These are phyloP conservation scores for Vireo altiloquus DNA, from an alignment of 2,113 vertebrate genomes.

Conservation along the genomic window DNA sequence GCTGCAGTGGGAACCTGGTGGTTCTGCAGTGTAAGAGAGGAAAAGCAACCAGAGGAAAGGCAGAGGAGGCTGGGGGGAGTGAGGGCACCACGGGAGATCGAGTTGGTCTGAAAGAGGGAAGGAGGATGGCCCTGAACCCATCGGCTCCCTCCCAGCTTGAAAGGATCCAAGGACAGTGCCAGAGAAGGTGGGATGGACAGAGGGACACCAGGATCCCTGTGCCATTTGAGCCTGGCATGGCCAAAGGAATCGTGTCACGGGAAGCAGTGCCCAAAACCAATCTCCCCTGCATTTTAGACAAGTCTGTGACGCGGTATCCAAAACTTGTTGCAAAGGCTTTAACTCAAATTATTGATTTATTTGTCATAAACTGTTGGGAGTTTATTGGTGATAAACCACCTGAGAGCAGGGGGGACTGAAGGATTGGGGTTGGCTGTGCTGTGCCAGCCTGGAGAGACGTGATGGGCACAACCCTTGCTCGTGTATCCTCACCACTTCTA, in stretches of 20 bases:
- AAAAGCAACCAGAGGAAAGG: background rate
- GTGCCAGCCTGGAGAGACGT: rapidly evolving
- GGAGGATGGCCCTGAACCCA: background rate
- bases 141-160: background rate
- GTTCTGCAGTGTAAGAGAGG: background rate
- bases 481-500: background rate
- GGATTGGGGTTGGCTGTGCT: background rate
- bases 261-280: background rate
- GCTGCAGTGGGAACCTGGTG: rapidly evolving
- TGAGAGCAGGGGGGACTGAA: background rate
- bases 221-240: rapidly evolving
- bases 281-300: background rate
- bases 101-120: background rate
- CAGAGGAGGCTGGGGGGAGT: background rate
- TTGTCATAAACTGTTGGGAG: background rate
- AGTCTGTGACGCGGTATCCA: background rate
- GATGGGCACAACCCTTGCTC: background rate
- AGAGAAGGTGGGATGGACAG: rapidly evolving
- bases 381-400: background rate
- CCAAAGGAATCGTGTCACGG: rapidly evolving
- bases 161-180: rapidly evolving
- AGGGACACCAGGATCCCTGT: background rate
- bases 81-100: background rate
- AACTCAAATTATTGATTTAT: background rate
- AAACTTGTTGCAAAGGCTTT: rapidly evolving